Evolutionary conservation across 2,888 invertebrate genomes (phyloP).

Genomic region (Lomographa bimaculata): DNA sequence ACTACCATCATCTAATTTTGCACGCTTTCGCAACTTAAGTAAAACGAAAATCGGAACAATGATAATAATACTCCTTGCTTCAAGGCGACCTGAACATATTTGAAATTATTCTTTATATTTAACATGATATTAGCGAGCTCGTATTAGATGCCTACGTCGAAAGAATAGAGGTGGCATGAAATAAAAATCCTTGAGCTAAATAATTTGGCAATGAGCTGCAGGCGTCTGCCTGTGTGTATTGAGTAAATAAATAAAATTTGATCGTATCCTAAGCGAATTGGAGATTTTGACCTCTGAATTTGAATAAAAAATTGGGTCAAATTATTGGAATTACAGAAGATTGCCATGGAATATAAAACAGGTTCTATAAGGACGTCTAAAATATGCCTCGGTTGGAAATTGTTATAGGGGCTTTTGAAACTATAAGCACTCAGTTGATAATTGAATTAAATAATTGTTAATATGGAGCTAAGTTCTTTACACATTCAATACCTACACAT

Average conservation of each 20-base stretch:
- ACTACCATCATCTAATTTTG: constrained; percentile 72
- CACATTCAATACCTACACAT: no score
- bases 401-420: no score
- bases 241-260: constrained; percentile 18
- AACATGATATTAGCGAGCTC: constrained; percentile 24
- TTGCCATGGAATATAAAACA: no score
- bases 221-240: constrained; percentile 19
- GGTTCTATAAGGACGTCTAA: no score
- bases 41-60: constrained; percentile 49
- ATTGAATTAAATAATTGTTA: no score
- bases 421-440: no score
- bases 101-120: constrained; percentile 33
- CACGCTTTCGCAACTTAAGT: constrained; percentile 69
- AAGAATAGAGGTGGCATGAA: constrained; percentile 36
- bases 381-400: no score
- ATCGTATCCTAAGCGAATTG: constrained; percentile 10
- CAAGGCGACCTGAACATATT: constrained; percentile 40
- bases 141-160: constrained; percentile 12
- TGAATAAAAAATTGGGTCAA: constrained; percentile 4
- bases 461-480: no score
- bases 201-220: constrained; percentile 23
- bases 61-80: constrained; percentile 39
- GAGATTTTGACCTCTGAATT: constrained; percentile 9
- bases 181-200: constrained; percentile 35
- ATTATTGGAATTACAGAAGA: no score